phyloP scores from a whole-genome alignment of 2,888 invertebrate genomes.

The Habrosyne pyritoides region DNA sequence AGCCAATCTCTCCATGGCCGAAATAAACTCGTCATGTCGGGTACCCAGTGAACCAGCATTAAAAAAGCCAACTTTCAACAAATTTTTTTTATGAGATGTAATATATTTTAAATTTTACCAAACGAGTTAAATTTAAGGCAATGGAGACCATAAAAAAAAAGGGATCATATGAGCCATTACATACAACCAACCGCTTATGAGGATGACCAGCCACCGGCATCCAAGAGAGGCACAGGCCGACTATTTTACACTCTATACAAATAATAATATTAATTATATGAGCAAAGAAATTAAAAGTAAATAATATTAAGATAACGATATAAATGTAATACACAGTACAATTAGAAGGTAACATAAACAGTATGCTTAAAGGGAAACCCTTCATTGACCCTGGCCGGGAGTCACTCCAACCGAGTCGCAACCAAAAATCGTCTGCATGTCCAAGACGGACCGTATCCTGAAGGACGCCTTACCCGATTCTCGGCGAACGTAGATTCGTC shows the following conservation, averaged over 20 bases:
- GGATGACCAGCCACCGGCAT: background rate
- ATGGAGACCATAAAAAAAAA: background rate
- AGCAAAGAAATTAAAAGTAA: too few species aligned
- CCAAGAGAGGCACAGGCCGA: background rate
- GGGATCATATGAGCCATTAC: background rate
- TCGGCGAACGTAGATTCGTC: background rate
- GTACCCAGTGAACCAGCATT: slow-evolving; percentile 30
- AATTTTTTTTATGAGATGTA: background rate
- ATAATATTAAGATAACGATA: too few species aligned
- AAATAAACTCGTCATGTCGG: slow-evolving; percentile 22
- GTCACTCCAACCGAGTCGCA: background rate
- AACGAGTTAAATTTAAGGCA: background rate
- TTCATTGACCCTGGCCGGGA: background rate
- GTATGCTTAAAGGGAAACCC: background rate
- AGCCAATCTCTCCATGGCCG: slow-evolving; percentile 14
- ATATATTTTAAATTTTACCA: background rate
- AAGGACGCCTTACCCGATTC: background rate
- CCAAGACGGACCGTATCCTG: background rate
- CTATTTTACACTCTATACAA: background rate
- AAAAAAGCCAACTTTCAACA: slow-evolving; percentile 19
- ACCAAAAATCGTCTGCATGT: background rate
- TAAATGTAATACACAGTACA: too few species aligned
- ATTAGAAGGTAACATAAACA: too few species aligned
- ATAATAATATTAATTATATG: too few species aligned
- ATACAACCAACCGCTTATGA: background rate